Evolutionary conservation across 2,113 vertebrate genomes (phyloP).

Genomic region (Silurus asotus): DNA sequence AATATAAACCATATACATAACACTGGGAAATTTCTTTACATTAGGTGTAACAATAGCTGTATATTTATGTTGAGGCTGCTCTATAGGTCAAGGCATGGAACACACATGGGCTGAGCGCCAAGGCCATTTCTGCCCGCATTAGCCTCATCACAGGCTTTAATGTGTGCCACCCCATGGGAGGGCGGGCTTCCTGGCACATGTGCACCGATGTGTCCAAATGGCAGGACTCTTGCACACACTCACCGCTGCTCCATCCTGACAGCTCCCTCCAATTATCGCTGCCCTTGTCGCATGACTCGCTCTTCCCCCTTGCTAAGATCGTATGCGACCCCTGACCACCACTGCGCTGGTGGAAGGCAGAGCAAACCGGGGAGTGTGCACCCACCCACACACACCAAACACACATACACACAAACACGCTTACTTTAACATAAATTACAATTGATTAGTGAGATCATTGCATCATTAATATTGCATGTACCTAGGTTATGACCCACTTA

Average conservation of each 20-base stretch:
- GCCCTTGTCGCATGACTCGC: conserved; percentile 62
- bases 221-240: conserved; percentile 50
- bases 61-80: conserved; percentile 22
- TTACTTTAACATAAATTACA: not conserved
- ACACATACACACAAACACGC: not conserved
- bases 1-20: not conserved
- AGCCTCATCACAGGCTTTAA: conserved; percentile 72
- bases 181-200: conserved; percentile 61
- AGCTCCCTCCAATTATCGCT: conserved; percentile 71
- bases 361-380: not conserved
- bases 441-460: not conserved
- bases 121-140: conserved; percentile 69
- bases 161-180: conserved; percentile 66
- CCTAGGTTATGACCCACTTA: not conserved
- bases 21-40: not conserved
- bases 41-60: conserved; percentile 15
- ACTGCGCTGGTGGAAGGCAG: conserved; percentile 58
- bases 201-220: conserved; percentile 46
- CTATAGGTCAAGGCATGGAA: conserved; percentile 36
- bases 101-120: conserved; percentile 57
- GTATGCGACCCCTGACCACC: conserved; percentile 64
- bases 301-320: conserved; percentile 63
- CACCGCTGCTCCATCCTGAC: conserved; percentile 64
- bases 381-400: not conserved
- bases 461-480: not conserved